Evolutionary conservation across 2,888 invertebrate species (phyloP), one percentile per base, ranked within the genome.

Genomic region (Oegoconia quadripuncta): DNA sequence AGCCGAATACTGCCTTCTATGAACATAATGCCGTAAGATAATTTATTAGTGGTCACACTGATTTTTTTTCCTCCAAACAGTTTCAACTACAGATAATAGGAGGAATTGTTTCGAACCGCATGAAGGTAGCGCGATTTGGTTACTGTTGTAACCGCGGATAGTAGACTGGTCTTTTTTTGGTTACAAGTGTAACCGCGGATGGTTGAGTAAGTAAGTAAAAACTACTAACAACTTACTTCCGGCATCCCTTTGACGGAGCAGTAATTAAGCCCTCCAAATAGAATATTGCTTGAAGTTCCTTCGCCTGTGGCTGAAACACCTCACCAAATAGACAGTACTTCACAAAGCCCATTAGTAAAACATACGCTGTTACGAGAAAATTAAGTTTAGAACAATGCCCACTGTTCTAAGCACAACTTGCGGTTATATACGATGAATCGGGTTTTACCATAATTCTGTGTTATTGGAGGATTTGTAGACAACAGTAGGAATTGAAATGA

Each of bases 341-440:
- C 20, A 14, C 18, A 28, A 35, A 27, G 28, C 20, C 25, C 35
- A 35, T 35, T 35, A 35, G 28, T 28, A 13, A 28, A 35, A 35
- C 28, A 28, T 27, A 22, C 22, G 13, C 28, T 5, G 35, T 28
- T 35, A 35, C 27, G 26, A 11, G 16, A 12, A 35, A 35, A 35
- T 35, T 35, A 27, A 35, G 35, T 35, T 35, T 28, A 18, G 18
- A 35, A 28, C 35, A 28, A 35, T 35, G n/a, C n/a, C n/a, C n/a
- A n/a, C n/a, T n/a, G 28, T 35, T 28, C 34, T 11, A 3, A 11
- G 28, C 28, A 13, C 12, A 12, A 14, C 16, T 29, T 37, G 37
- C 30, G 35, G 35, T 35, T 20, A 14, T 35, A 20, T 35, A 28
- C 18, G 9, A 25, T 12, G 9, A 8, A 23, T n/a, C n/a, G n/a